Base-by-base conservation (phyloP, 1,140 invertebrate genomes). In the Drosophila ficusphila region DNA sequence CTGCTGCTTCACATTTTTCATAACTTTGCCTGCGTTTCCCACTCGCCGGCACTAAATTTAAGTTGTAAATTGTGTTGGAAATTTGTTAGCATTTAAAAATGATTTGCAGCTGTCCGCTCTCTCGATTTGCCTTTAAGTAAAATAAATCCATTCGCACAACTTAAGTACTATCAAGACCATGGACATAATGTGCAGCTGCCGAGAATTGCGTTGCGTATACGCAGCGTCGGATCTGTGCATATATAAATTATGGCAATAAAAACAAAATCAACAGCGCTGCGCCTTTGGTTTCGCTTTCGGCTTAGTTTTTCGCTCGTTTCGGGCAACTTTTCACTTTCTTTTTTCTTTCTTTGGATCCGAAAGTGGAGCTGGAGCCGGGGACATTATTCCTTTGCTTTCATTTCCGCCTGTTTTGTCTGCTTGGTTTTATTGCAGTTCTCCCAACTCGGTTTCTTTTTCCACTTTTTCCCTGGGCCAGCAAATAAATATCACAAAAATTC, bases 51-150 rank as follows among this genome's bases (percentile, higher is more conserved):
- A 64, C 39, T 64, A 72, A 85, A 85, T 79, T 79, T 76, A 69
- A 73, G 57, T 74, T 42, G 46, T 76, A 85, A 85, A 85, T 86
- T 85, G 81, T 36, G 60, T 36, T 52, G 52, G 77, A 88, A 85
- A 88, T 88, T 88, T 88, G 82, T 88, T 70, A 82, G 82, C 82
- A 88, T 88, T 88, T 88, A 81, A 86, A 88, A 88, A 86, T 86
- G 82, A 86, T 86, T 86, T 86, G 81, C 81, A 74, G 70, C 25
- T 23, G 38, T 3, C 11, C 31, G 12, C 25, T 39, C 12, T 42
- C 53, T 71, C 70, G 67, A 79, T 79, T 76, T 64, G 56, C 48
- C 46, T 53, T 21, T 16, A 38, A 65, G 39, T 41, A 12, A 33
- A 31, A 58, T 57, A 57, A 48, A 52, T 67, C 54, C 62, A 39